Evolutionary conservation across 2,113 vertebrate genomes (phyloP).

Genomic region (Genyomyrus donnyi): DNA sequence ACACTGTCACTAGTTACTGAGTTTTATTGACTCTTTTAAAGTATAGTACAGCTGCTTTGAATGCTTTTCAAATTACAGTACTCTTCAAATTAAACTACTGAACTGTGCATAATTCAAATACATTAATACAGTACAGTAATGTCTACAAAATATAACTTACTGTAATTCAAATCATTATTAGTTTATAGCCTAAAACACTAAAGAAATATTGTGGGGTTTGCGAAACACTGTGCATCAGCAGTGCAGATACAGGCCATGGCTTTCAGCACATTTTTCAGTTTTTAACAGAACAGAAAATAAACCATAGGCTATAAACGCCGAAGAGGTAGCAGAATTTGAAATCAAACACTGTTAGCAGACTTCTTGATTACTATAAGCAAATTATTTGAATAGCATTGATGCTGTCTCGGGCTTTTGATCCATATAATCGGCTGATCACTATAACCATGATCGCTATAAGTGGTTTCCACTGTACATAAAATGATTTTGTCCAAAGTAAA

Average conservation of each 20-base stretch:
- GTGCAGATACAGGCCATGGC: neutral
- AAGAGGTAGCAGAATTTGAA: neutral
- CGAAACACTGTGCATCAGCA: neutral
- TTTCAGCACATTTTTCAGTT: neutral
- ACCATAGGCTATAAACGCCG: neutral
- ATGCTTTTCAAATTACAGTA: neutral
- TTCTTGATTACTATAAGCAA: neutral
- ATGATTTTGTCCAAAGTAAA: neutral
- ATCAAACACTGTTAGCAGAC: neutral
- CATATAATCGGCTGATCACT: neutral
- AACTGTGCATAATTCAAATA: neutral
- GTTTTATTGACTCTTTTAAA: too few relatives aligned
- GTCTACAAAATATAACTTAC: neutral
- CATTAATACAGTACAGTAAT: neutral
- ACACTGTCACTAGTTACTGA: too few relatives aligned
- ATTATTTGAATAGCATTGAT: neutral
- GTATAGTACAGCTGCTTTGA: too few relatives aligned
- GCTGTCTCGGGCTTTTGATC: neutral
- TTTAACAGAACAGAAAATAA: neutral
- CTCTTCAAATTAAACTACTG: neutral
- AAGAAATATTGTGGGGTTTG: neutral
- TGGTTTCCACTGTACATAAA: neutral
- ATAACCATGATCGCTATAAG: neutral
- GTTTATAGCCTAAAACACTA: neutral
- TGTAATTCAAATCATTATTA: neutral